Percentiles rank a stretch among this genome's conserved stretches.
Conservation (phyloP, 2,888 invertebrate genomes). For the Pristionchus japonicus region DNA sequence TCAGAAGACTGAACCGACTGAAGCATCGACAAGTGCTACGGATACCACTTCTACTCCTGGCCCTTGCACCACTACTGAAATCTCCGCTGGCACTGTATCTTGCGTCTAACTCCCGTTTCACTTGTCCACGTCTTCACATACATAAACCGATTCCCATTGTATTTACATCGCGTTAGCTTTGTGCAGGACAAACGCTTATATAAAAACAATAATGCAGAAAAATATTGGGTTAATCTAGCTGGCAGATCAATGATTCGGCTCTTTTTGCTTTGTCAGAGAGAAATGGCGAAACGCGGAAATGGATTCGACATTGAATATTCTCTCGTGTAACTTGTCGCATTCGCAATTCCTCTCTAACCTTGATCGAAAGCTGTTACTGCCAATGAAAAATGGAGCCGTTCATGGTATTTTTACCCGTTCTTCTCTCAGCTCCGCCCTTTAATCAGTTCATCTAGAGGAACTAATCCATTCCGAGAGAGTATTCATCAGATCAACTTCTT, state of each 20-base stretch:
- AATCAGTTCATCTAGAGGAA: conserved; percentile 19
- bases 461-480: not conserved
- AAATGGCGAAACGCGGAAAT: not conserved
- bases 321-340: not conserved
- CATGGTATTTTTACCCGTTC: conserved; percentile 26
- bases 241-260: not conserved
- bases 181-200: not conserved
- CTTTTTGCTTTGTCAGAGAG: not conserved
- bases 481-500: not conserved
- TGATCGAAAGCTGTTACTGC: conserved; percentile 25
- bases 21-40: too few species aligned
- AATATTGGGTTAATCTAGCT: not conserved
- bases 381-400: conserved; percentile 33
- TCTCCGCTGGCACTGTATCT: too few species aligned
- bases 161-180: not conserved
- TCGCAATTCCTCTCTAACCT: conserved; percentile 23
- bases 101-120: too few species aligned
- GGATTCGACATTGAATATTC: not conserved
- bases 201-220: not conserved
- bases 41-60: too few species aligned
- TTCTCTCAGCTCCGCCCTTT: conserved; percentile 17
- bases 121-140: not conserved
- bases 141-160: not conserved
- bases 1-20: too few species aligned
- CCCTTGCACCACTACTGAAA: too few species aligned